Conservation (phyloP, 2,888 invertebrate genomes). For the Leptopterna dolabrata region DNA sequence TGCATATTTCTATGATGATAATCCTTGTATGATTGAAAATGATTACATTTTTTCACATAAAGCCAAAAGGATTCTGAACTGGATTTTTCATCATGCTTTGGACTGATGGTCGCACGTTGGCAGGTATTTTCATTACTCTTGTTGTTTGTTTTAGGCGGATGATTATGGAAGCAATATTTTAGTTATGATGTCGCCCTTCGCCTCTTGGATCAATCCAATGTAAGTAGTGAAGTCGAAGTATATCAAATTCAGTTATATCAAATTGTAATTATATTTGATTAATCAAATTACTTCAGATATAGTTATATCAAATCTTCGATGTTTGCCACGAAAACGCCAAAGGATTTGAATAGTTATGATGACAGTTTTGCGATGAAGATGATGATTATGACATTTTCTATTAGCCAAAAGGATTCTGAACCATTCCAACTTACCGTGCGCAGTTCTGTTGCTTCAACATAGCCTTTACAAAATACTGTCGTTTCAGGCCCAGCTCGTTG, state of each 20-base stretch:
- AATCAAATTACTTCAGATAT: too few relatives aligned
- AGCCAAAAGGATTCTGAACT: constrained; percentile 33
- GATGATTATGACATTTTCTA: constrained; percentile 27
- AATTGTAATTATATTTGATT: too few relatives aligned
- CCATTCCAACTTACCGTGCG: neutral
- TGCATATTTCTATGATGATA: too few relatives aligned
- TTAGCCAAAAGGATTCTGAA: constrained; percentile 53
- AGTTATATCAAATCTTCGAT: neutral
- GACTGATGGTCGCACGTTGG: too few relatives aligned
- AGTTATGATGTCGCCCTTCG: neutral
- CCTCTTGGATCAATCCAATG: neutral
- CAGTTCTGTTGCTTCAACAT: too few relatives aligned
- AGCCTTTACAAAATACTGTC: too few relatives aligned
- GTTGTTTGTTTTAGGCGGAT: too few relatives aligned
- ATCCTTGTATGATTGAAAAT: constrained; percentile 11
- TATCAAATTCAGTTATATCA: too few relatives aligned
- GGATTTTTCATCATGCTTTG: neutral
- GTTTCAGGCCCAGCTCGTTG: too few relatives aligned
- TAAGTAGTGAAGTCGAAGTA: too few relatives aligned
- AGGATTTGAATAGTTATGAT: constrained; percentile 9
- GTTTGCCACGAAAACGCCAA: neutral
- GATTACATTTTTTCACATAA: neutral
- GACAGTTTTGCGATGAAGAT: neutral
- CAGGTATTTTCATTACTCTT: too few relatives aligned
- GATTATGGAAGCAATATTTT: too few relatives aligned